phyloP scores from a whole-genome alignment of 2,113 vertebrate genomes.

The Paralichthys olivaceus region DNA sequence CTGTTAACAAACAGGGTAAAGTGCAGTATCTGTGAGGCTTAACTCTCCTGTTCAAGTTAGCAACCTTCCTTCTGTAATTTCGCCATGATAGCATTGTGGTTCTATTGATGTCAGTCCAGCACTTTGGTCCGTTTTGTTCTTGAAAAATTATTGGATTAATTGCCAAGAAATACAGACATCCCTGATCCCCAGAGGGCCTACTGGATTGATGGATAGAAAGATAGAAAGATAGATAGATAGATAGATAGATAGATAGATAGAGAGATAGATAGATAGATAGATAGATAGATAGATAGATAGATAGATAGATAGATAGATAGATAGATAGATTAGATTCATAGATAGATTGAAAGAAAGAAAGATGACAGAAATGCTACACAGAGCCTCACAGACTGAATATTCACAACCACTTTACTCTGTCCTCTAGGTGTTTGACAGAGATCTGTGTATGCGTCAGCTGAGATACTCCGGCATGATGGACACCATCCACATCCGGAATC shows the following conservation, averaged over 20 bases:
- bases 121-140: too few species aligned
- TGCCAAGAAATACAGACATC: not conserved
- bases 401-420: slow-evolving; percentile 1
- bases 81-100: not conserved
- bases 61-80: not conserved
- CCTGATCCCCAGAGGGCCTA: not conserved
- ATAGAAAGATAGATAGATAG: too few species aligned
- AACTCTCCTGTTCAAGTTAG: not conserved
- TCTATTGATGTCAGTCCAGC: too few species aligned
- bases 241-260: too few species aligned
- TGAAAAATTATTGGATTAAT: too few species aligned
- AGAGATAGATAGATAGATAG: too few species aligned
- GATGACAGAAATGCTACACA: too few species aligned
- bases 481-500: slow-evolving; percentile 90
- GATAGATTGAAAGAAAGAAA: too few species aligned
- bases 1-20: not conserved
- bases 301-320: too few species aligned
- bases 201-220: too few species aligned
- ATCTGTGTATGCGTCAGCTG: slow-evolving; percentile 89
- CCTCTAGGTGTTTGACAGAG: slow-evolving; percentile 87
- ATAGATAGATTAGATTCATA: too few species aligned
- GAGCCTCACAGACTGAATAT: not conserved
- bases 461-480: slow-evolving; percentile 94
- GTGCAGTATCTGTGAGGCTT: not conserved
- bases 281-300: too few species aligned